A percentile compares a stretch with the other conserved stretches of the same genome.
phyloP scores from a whole-genome alignment of 2,888 invertebrate species.

The Sinelater perroti region DNA sequence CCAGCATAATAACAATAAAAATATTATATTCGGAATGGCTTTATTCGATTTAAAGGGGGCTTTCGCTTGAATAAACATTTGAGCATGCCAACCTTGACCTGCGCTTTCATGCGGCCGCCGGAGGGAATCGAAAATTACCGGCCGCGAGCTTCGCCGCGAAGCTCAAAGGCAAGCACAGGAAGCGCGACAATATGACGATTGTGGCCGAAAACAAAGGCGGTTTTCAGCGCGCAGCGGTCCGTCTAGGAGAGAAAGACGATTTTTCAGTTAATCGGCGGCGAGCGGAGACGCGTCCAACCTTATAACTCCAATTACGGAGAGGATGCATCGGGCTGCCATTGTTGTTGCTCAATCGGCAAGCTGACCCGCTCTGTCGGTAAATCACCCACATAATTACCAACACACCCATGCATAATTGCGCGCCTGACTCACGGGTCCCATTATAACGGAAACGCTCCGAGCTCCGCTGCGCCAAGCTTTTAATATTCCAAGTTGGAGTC shows the following conservation, averaged over 20 bases:
- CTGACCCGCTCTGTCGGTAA: conserved; percentile 44
- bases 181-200: no score
- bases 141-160: no score
- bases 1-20: conserved; percentile 9
- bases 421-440: conserved; percentile 41
- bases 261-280: conserved; percentile 31
- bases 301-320: conserved; percentile 36
- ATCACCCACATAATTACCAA: conserved; percentile 48
- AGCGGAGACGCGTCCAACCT: conserved; percentile 34
- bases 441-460: conserved; percentile 34
- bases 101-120: not conserved
- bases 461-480: no score
- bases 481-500: no score
- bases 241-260: conserved; percentile 26
- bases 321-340: conserved; percentile 36
- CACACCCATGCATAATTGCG: conserved; percentile 47
- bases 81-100: conserved; percentile 19
- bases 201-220: no score
- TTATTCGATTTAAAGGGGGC: not conserved
- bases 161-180: no score
- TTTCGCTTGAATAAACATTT: conserved; percentile 1
- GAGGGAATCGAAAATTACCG: no score
- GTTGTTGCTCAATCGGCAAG: conserved; percentile 44
- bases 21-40: conserved; percentile 5
- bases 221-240: no score